Base-by-base conservation (phyloP, 2,888 invertebrate species). In the Drosophila algonquin region DNA sequence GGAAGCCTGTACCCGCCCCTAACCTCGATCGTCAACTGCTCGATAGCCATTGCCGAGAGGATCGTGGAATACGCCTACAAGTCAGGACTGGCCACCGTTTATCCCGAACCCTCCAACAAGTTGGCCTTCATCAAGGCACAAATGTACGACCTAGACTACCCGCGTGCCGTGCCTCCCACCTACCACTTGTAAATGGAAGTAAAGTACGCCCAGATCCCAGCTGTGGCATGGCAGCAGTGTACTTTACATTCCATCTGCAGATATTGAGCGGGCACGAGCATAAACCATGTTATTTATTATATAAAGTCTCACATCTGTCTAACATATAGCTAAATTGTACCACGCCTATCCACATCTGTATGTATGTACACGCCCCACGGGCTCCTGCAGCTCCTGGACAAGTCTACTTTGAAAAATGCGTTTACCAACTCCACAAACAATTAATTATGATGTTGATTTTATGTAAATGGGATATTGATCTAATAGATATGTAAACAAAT, bases 1-100 rank as follows among this genome's bases (percentile, higher is more conserved):
- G 99, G 99, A 67, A 95, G 98, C 77, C 93, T 99, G 60, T 99
- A 99, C 93, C 99, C 99, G 21, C 98, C 98, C 0, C 94, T 99
- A 14, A 93, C 94, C 47, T 93, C 94, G 73, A 98, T 99, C 79
- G 95, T 96, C 82, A 94, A 96, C 72, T 97, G 98, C 90, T 99
- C 99, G 0, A 93, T 98, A 60, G 94, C 95, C 90, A 98, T 99
- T 86, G 99, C 98, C 24, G 94, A 94, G 46, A 94, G 94, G 89
- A 93, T 98, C 63, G 95, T 97, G 56, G 95, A 97, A 62, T 96
- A 96, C 91, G 96, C 97, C 1, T 99, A 97, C 91, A 93, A 94
- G 79, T 94, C 94, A 79, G 94, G 96, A 52, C 93, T 95, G 80
- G 97, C 97, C 50, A 95, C 95, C n/a, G 94, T 96, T 10, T 93